phyloP scores from a whole-genome alignment of 2,797 vertebrate genomes.

The Typhlichthys subterraneus region DNA sequence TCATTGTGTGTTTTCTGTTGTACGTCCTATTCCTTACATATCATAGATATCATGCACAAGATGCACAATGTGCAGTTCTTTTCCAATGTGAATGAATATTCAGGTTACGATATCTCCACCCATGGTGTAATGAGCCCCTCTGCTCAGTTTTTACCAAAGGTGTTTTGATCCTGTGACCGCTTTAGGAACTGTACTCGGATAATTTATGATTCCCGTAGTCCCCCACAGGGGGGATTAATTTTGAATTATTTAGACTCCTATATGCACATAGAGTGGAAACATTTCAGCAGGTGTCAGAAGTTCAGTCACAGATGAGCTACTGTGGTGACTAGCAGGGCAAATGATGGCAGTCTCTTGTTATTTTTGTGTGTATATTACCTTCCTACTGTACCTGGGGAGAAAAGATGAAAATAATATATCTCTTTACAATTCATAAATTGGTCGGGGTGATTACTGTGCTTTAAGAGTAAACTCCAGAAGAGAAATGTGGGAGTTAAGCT shows the following conservation, averaged over 20 bases:
- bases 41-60: too few relatives aligned
- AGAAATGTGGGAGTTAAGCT: slow-evolving; percentile 10
- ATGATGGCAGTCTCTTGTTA: slow-evolving; percentile 95
- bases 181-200: slow-evolving; percentile 90
- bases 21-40: too few relatives aligned
- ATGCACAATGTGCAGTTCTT: too few relatives aligned
- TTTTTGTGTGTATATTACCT: slow-evolving; percentile 94
- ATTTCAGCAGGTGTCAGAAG: slow-evolving; percentile 97
- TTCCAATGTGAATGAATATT: slow-evolving; percentile 88
- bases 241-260: slow-evolving; percentile 99
- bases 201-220: slow-evolving; percentile 97
- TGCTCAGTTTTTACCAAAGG: slow-evolving; percentile 93
- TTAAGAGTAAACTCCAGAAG: slow-evolving; percentile 20
- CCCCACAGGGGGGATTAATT: slow-evolving; percentile 96
- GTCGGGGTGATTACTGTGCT: slow-evolving; percentile 49
- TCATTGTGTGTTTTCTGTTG: background rate
- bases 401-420: slow-evolving; percentile 80
- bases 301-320: slow-evolving; percentile 88
- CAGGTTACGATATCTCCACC: slow-evolving; percentile 93
- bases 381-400: slow-evolving; percentile 79
- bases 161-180: slow-evolving; percentile 85
- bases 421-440: slow-evolving; percentile 63
- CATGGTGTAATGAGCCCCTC: slow-evolving; percentile 92
- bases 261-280: slow-evolving; percentile 92
- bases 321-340: slow-evolving; percentile 89